Evolutionary conservation across 2,113 vertebrate genomes (phyloP).

Genomic region (Crotalus viridis): DNA sequence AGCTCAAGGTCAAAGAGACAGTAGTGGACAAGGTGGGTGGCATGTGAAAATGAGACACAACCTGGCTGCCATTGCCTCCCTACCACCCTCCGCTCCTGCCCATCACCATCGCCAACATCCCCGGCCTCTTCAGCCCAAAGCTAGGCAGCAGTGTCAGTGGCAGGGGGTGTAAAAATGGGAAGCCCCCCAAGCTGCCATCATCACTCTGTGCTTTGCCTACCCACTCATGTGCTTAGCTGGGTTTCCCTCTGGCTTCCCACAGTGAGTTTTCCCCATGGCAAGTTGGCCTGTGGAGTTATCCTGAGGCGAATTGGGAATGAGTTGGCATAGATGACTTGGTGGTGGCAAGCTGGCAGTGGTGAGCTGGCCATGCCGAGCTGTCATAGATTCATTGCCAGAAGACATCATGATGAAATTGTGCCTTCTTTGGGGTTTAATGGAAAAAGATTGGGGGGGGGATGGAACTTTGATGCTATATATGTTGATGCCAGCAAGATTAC

Average conservation of each 20-base stretch:
- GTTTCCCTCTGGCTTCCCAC: not conserved
- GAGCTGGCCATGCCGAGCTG: not conserved
- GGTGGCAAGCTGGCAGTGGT: not conserved
- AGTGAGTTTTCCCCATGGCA: rapidly evolving
- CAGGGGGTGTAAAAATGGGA: not conserved
- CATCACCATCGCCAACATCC: not conserved
- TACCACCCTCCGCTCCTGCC: too few species aligned
- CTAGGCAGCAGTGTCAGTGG: not conserved
- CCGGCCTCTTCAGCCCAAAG: not conserved
- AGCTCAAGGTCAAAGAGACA: not conserved
- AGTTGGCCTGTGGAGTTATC: not conserved
- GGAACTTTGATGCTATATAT: too few species aligned
- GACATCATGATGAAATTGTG: not conserved
- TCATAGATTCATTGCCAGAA: not conserved
- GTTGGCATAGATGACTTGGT: not conserved
- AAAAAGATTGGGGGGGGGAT: too few species aligned
- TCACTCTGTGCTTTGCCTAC: not conserved
- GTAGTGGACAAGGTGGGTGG: not conserved
- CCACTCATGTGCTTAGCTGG: not conserved
- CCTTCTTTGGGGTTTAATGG: too few species aligned
- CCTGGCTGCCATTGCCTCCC: not conserved
- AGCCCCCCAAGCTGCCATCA: not conserved
- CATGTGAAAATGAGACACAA: not conserved
- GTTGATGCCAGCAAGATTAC: too few species aligned
- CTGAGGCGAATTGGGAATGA: not conserved